Percentiles rank a stretch among this genome's conserved stretches.
Evolutionary conservation across 2,113 vertebrate species (phyloP).

Genomic region (Anhinga rufa): DNA sequence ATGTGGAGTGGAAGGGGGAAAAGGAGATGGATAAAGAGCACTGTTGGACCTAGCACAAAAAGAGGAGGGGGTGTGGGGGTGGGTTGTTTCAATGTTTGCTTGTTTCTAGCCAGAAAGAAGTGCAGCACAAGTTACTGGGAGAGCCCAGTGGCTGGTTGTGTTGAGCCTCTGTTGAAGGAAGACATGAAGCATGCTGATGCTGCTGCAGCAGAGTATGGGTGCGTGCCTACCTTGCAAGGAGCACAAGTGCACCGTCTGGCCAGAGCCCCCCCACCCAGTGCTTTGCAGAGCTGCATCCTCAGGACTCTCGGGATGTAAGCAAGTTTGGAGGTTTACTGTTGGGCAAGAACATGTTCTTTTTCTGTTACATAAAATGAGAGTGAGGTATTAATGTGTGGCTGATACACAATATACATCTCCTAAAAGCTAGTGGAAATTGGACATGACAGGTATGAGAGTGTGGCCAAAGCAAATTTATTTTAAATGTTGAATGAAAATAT

Average conservation of each 20-base stretch:
- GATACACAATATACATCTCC: neutral
- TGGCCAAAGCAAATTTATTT: constrained; percentile 17
- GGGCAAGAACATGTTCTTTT: neutral
- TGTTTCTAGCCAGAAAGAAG: neutral
- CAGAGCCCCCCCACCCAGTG: neutral
- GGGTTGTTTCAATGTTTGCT: neutral
- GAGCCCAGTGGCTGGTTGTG: neutral
- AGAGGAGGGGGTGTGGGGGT: neutral
- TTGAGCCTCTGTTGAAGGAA: neutral
- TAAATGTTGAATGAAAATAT: neutral
- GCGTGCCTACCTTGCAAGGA: neutral
- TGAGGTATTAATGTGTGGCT: neutral
- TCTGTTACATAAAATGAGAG: neutral
- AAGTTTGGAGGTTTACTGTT: neutral
- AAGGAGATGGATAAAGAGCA: neutral
- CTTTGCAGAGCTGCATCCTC: neutral
- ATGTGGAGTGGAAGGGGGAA: neutral
- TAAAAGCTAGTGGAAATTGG: constrained; percentile 8
- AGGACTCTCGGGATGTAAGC: neutral
- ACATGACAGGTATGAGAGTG: neutral
- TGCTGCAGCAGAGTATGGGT: neutral
- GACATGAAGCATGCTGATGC: rapidly evolving
- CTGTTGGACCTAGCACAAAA: neutral
- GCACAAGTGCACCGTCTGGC: rapidly evolving
- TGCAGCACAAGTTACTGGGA: neutral